These are phyloP conservation scores for Stigmatopora nigra DNA, from an alignment of 2,113 vertebrate species.

Conservation along the genomic window DNA sequence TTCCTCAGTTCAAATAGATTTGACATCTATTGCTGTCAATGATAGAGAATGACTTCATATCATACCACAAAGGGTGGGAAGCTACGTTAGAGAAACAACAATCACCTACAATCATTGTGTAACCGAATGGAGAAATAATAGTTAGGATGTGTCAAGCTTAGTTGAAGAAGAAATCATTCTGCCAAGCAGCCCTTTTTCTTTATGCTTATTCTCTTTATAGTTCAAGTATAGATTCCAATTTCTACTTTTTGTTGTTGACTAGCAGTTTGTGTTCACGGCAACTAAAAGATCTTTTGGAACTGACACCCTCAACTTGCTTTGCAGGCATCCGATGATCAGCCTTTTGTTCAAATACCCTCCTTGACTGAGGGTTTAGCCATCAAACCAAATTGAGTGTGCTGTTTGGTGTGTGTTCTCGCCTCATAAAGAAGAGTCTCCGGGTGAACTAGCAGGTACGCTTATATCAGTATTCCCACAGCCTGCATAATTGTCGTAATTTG, in stretches of 20 bases:
- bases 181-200: not conserved
- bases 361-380: conserved; percentile 57
- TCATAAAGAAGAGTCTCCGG: conserved; percentile 60
- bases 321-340: conserved; percentile 32
- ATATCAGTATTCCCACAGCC: conserved; percentile 67
- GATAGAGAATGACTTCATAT: too few relatives aligned
- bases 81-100: too few relatives aligned
- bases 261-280: conserved; percentile 21
- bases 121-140: not conserved
- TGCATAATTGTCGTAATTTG: conserved; percentile 74
- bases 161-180: not conserved
- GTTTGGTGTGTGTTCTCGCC: conserved; percentile 54
- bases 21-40: too few relatives aligned
- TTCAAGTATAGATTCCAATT: not conserved
- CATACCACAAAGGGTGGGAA: too few relatives aligned
- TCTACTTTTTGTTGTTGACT: conserved; percentile 2
- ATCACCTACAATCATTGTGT: not conserved
- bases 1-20: too few relatives aligned
- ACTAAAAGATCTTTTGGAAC: conserved; percentile 40
- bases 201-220: not conserved
- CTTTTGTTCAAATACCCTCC: conserved; percentile 50
- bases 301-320: conserved; percentile 41
- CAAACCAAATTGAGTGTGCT: conserved; percentile 59
- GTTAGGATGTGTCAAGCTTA: not conserved
- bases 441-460: conserved; percentile 66